Evolutionary conservation across 2,888 invertebrate genomes (phyloP).

Genomic region (Arge pagana): DNA sequence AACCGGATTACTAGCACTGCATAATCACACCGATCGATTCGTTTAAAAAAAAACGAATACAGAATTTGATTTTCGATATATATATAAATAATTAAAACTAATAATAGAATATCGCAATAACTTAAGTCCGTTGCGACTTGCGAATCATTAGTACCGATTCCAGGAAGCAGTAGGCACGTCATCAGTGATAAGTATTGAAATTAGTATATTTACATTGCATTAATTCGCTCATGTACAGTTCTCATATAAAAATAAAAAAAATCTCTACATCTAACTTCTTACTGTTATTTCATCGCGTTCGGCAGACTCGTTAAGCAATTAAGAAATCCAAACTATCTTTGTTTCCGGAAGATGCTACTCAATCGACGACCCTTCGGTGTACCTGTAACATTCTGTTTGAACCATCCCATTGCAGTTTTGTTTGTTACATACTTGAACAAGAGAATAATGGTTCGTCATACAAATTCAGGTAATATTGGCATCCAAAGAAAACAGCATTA

Average conservation of each 20-base stretch:
- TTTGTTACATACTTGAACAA: background rate
- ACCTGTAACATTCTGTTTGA: conserved; percentile 36
- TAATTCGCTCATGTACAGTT: background rate
- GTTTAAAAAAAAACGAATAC: no score
- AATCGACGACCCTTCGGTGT: conserved; percentile 45
- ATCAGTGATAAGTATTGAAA: no score
- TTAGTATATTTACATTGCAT: conserved; percentile 5
- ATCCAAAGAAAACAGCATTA: background rate
- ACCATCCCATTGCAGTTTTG: no score
- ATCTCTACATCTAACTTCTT: background rate
- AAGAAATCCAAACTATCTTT: conserved; percentile 11
- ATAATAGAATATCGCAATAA: no score
- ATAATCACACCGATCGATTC: no score
- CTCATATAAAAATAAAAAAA: background rate
- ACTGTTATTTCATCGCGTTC: conserved; percentile 1
- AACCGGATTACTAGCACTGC: no score
- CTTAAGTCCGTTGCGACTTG: no score
- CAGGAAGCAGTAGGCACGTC: no score
- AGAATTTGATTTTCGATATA: no score
- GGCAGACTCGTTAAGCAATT: background rate
- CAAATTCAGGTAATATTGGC: background rate
- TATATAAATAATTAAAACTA: no score
- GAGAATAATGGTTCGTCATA: background rate
- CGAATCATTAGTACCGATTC: no score
- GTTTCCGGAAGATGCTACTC: conserved; percentile 47